Base-by-base conservation (phyloP, 2,888 invertebrate genomes). In the Drosophila demipolita region DNA sequence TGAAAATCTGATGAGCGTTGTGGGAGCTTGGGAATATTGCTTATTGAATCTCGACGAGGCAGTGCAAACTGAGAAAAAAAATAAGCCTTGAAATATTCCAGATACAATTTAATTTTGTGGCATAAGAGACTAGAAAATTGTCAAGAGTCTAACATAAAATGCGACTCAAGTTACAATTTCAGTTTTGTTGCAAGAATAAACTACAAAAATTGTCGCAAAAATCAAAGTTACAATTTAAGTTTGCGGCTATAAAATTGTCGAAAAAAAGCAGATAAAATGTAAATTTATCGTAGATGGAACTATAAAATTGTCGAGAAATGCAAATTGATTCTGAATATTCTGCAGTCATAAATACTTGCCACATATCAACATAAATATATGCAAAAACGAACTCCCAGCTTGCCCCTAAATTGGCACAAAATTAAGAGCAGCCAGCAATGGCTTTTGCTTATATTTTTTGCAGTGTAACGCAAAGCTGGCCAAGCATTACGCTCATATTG, bases 401-500 rank as follows among this genome's bases (percentile, higher is more conserved):
- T 45, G 23, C n/a, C 11, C 2, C 12, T n/a, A 12, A 20, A 45
- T 45, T 20, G 11, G 11, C 17, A 8, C 23, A 9, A 23, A 20
- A 35, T 33, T n/a, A 6, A 32, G 33, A 5, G 7, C 29, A 2
- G 8, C 17, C 6, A 9, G n/a, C 5, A 38, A n/a, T 17, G n/a
- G 15, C 3, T 17, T 29, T 7, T 0, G 2, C 3, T 36, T 15
- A 6, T 15, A 6, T 0, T 3, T 17, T 32, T 58, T 9, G 6
- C 73, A 80, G 82, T 82, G 82, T 58, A 73, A 11, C 15, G 9
- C 67, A 62, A 26, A 50, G 52, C 12, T 63, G 60, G 55, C 62
- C 75, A 73, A 68, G 68, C 73, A 74, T 73, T 65, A 71, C 61
- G 63, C 49, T 61, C 76, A 76, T 73, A 80, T 75, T 80, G 71